Conservation (phyloP, 2,113 vertebrate genomes). For the Tinamus guttatus region DNA sequence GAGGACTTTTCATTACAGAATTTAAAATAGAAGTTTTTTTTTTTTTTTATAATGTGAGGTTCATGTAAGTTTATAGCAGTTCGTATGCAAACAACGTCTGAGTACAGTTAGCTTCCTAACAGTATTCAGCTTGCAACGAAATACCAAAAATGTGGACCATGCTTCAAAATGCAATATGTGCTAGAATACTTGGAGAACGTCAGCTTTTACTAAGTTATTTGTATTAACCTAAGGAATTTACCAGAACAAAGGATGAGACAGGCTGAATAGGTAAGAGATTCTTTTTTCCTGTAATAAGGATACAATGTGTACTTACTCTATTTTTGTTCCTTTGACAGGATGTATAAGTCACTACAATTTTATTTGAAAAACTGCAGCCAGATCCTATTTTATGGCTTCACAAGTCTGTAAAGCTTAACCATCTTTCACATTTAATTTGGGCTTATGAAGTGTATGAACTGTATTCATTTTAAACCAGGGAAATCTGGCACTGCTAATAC, state of each 20-base stretch:
- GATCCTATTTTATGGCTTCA: neutral
- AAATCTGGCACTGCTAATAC: neutral
- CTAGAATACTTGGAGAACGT: slow-evolving; percentile 33
- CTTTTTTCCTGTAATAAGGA: slow-evolving; percentile 11
- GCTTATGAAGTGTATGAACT: neutral
- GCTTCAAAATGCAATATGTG: slow-evolving; percentile 59
- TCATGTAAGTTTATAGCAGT: slow-evolving; percentile 37
- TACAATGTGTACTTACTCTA: neutral
- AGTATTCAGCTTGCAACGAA: slow-evolving; percentile 42
- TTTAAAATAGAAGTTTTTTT: slow-evolving; percentile 71
- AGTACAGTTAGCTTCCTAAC: slow-evolving; percentile 38
- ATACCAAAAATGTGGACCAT: slow-evolving; percentile 42
- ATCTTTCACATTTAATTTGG: neutral
- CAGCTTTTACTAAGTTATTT: slow-evolving; percentile 67
- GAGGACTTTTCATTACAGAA: slow-evolving; percentile 63
- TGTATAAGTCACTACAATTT: neutral
- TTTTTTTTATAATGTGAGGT: neutral
- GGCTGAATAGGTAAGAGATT: slow-evolving; percentile 73
- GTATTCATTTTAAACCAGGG: neutral
- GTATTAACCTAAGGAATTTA: slow-evolving; percentile 61
- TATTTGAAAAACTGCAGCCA: neutral
- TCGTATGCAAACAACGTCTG: slow-evolving; percentile 24
- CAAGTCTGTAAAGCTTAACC: neutral
- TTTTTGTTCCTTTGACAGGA: slow-evolving; percentile 12
- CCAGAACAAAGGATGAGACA: slow-evolving; percentile 51